Base-by-base conservation (phyloP, 2,113 vertebrate genomes). In the Syngnathus floridae region DNA sequence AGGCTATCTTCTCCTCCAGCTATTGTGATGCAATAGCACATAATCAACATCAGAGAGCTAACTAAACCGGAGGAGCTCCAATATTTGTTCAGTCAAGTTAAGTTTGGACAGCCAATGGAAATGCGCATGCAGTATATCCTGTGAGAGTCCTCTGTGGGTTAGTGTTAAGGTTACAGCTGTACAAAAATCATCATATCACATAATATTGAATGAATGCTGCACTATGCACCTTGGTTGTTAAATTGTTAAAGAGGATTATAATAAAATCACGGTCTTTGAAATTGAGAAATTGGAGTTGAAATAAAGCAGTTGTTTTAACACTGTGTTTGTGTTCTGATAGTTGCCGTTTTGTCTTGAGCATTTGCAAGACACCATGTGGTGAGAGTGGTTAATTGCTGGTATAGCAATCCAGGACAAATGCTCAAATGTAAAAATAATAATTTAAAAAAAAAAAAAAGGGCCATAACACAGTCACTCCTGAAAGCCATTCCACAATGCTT, bases 351-450 rank as follows among this genome's bases (percentile, higher is more conserved):
- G 1, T 9, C n/a, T 60, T 8, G 14, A 66, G 21, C 35, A 21
- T 57, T n/a, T 37, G 65, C 38, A 31, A 52, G 56, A 35, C 11
- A 59, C 22, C 40, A 17, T 62, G 71, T n/a, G 56, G 49, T 64
- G 14, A 49, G 62, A 61, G 70, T 64, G 77, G 54, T 64, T 75
- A 51, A 79, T 73, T 46, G 56, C 41, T 62, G 67, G 64, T 69
- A 58, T 65, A 12, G 5, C 4, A 1, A 26, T 59, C 26, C 46
- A 35, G 35, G 46, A 74, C 60, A 73, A 82, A 70, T 76, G 66
- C 61, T 69, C 37, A 59, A 72, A 61, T 80, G 9, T 67, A 75
- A 55, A 77, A 58, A 72, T 22, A 22, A 22, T 22, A 22, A 22
- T n/a, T n/a, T 22, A 22, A 22, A 1, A 22, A 22, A 1, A 22